Percentiles rank a stretch among this genome's conserved stretches.
Evolutionary conservation across 2,888 invertebrate genomes (phyloP).

Genomic region (Trachelus iudaicus): DNA sequence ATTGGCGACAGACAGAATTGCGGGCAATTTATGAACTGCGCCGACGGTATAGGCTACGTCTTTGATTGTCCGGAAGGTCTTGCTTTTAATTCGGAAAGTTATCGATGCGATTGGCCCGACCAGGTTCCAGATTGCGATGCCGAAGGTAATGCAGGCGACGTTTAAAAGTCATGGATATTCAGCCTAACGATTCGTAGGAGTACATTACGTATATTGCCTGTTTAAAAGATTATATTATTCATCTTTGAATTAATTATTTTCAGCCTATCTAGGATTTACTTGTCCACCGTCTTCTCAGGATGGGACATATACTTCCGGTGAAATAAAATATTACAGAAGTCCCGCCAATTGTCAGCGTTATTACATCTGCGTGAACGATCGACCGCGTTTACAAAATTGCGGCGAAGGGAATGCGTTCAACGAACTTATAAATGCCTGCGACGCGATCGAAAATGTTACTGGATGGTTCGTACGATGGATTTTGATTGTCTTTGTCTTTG

Average conservation of each 20-base stretch:
- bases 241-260: slow-evolving; percentile 40
- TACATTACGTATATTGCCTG: not conserved
- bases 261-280: slow-evolving; percentile 81
- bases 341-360: slow-evolving; percentile 80
- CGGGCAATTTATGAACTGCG: slow-evolving; percentile 85
- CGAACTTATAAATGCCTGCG: slow-evolving; percentile 77
- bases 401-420: slow-evolving; percentile 84
- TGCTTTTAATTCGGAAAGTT: slow-evolving; percentile 78
- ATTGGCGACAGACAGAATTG: slow-evolving; percentile 76
- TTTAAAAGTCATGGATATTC: not conserved
- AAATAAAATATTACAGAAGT: slow-evolving; percentile 70
- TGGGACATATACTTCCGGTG: slow-evolving; percentile 63
- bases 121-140: slow-evolving; percentile 83
- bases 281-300: slow-evolving; percentile 76
- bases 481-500: not conserved
- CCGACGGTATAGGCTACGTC: slow-evolving; percentile 78
- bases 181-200: not conserved
- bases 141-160: slow-evolving; percentile 70
- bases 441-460: slow-evolving; percentile 81
- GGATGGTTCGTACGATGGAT: slow-evolving; percentile 68
- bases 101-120: slow-evolving; percentile 91
- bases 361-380: slow-evolving; percentile 79
- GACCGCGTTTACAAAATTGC: slow-evolving; percentile 81
- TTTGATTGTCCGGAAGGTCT: slow-evolving; percentile 87
- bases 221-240: not conserved